These are phyloP conservation scores for Pyralis farinalis DNA, from an alignment of 2,888 invertebrate genomes.

Conservation along the genomic window DNA sequence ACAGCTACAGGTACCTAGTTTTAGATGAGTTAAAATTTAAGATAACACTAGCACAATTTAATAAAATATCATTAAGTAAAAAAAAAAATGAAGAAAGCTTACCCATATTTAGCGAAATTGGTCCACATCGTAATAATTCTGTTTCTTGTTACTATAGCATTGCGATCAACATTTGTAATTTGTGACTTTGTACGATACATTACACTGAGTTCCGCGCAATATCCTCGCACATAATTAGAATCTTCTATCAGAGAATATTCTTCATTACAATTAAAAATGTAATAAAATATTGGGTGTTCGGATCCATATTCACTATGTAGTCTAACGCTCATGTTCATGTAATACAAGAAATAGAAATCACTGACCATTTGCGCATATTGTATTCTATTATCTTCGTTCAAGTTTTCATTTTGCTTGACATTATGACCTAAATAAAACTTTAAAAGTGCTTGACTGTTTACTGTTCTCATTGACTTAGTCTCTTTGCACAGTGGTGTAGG, in stretches of 20 bases:
- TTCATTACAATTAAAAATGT: conserved; percentile 56
- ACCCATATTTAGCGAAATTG: conserved; percentile 76
- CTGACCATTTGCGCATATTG: conserved; percentile 63
- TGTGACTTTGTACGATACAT: conserved; percentile 46
- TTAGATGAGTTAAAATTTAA: no score
- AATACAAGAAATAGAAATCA: conserved; percentile 65
- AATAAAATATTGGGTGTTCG: conserved; percentile 59
- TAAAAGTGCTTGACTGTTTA: conserved; percentile 51
- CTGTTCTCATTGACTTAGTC: conserved; percentile 34
- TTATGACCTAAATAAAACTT: conserved; percentile 60
- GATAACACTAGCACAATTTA: no score
- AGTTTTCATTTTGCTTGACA: conserved; percentile 41
- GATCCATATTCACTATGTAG: conserved; percentile 51
- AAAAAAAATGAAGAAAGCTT: no score
- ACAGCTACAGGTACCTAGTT: no score
- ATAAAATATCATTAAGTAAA: no score
- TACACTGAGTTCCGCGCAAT: conserved; percentile 61
- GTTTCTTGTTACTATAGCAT: conserved; percentile 51
- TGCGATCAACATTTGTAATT: conserved; percentile 47
- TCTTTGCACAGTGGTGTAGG: conserved; percentile 49
- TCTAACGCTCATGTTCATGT: conserved; percentile 58
- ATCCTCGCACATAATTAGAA: conserved; percentile 50
- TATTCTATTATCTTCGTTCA: conserved; percentile 49
- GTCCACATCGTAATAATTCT: conserved; percentile 71
- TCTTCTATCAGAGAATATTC: conserved; percentile 54